These are phyloP conservation scores for Zaprionus ornatus DNA, from an alignment of 1,140 invertebrate genomes.

Conservation along the genomic window DNA sequence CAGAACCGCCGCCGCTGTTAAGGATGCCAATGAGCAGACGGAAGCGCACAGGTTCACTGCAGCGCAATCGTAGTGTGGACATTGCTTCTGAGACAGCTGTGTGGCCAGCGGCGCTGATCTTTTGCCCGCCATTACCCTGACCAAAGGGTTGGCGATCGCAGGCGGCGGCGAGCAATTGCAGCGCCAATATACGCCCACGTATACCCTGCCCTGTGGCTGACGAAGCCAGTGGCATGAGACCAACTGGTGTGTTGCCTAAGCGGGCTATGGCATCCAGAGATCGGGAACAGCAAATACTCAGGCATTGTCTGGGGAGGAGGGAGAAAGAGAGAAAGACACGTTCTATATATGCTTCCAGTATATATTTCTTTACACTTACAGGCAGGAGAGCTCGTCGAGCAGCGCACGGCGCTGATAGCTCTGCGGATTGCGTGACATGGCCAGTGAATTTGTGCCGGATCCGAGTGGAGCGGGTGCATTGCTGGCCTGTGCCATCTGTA, in stretches of 20 bases:
- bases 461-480: conserved; percentile 66
- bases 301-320: conserved; percentile 88
- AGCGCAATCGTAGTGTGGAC: conserved; percentile 93
- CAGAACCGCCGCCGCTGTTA: conserved; percentile 87
- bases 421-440: conserved; percentile 85
- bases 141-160: conserved; percentile 87
- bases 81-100: conserved; percentile 94
- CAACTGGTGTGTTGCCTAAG: conserved; percentile 90
- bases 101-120: conserved; percentile 86
- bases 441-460: conserved; percentile 84
- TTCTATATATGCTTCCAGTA: too few relatives aligned
- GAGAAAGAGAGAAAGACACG: background rate
- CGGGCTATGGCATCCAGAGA: conserved; percentile 90
- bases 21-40: conserved; percentile 95
- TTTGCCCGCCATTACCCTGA: conserved; percentile 74
- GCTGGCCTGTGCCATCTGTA: conserved; percentile 89
- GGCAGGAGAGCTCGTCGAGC: conserved; percentile 94
- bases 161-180: conserved; percentile 90
- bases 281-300: conserved; percentile 90
- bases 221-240: conserved; percentile 93
- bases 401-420: conserved; percentile 88
- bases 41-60: conserved; percentile 96
- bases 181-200: conserved; percentile 78
- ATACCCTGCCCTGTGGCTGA: conserved; percentile 85
- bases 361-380: conserved; percentile 84